Evolutionary conservation across 2,888 invertebrate genomes (phyloP), one percentile per base, ranked within the genome.

Genomic region (Drosophila paucipuncta): DNA sequence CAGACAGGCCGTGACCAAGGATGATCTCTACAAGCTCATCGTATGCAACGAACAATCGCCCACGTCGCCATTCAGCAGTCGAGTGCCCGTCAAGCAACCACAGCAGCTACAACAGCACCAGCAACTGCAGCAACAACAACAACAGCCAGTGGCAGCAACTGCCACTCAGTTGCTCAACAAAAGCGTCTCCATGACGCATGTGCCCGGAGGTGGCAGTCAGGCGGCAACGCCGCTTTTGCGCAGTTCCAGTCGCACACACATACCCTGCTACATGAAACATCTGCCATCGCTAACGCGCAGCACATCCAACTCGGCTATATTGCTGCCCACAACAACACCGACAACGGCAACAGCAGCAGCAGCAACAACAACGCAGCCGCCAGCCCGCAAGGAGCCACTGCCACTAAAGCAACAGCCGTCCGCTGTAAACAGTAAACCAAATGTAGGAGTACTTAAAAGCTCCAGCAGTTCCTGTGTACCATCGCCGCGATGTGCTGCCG

Each of bases 381-480:
- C 73, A 31, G 18, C 55, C 31, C 79, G 78, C 57, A 76, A 74
- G 50, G 74, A 78, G 49, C 60, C 52, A 33, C 50, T 58, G 0
- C 30, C 33, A 10, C 25, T 57, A 1, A 73, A 78, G 54, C 82
- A 66, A 33, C 73, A 33, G 47, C 64, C 47, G 55, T 70, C 72
- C 28, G 73, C 65, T 61, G 55, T 76, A 35, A 39, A 22, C 66
- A 49, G 2, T 1, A 78, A 75, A 39, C 22, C 80, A 49, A 64
- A 54, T 31, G 33, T 54, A 30, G 92, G 91, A 39, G 84, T 93
- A 0, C 68, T 91, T 4, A 93, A 93, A 68, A 93, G 93, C 75
- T 91, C 92, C 13, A 94, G 94, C 69, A 93, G 94, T 81, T 93
- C 93, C 66, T 92, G 92, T 84, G 92, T 93, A 55, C 91, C 91